phyloP scores from a whole-genome alignment of 2,113 vertebrate species.

The Xiphias gladius region DNA sequence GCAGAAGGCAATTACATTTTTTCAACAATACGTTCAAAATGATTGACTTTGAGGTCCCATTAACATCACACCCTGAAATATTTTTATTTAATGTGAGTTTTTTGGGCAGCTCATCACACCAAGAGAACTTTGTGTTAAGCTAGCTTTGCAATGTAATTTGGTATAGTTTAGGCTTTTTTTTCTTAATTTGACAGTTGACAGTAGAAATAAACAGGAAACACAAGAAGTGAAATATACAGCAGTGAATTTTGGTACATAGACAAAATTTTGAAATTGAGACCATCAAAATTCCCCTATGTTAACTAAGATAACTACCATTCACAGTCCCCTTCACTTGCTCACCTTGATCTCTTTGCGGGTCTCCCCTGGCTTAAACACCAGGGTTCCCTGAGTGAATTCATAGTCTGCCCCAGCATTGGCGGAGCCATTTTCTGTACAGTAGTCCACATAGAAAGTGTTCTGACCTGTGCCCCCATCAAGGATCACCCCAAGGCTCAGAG shows the following conservation, averaged over 20 bases:
- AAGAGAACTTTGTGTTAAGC: neutral
- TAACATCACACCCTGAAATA: neutral
- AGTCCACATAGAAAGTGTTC: slow-evolving; percentile 93
- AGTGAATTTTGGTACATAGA: neutral
- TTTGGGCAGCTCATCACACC: neutral
- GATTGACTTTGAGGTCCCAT: neutral
- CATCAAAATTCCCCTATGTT: neutral
- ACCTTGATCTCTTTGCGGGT: slow-evolving; percentile 84
- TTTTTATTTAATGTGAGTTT: no score
- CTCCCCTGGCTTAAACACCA: slow-evolving; percentile 85
- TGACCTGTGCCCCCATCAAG: slow-evolving; percentile 86
- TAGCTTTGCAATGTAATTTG: neutral
- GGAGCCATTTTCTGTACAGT: slow-evolving; percentile 94
- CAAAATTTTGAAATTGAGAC: neutral
- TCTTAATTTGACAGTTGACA: neutral
- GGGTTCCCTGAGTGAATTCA: slow-evolving; percentile 82
- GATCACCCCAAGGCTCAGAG: slow-evolving; percentile 85
- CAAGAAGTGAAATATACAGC: neutral
- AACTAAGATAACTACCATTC: neutral
- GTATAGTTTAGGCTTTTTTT: neutral
- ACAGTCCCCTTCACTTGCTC: neutral
- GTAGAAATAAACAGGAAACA: neutral
- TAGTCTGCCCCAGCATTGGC: slow-evolving; percentile 94
- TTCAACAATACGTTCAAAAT: neutral
- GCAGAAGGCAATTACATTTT: neutral